Conservation (phyloP, 2,888 invertebrate species). For the Cepaea hortensis region DNA sequence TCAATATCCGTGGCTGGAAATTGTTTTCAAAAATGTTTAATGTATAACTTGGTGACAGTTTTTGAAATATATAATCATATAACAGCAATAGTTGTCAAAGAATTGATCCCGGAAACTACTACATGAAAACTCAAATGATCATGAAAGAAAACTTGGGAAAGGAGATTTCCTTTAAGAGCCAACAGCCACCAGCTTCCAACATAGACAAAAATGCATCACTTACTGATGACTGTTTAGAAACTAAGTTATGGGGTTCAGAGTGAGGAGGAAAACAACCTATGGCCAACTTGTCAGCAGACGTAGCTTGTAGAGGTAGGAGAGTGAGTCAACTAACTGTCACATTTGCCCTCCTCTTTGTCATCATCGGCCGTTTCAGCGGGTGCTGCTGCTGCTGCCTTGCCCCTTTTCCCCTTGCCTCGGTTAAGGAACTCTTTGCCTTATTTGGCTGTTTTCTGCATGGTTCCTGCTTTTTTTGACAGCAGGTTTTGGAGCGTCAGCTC, state of each 20-base stretch:
- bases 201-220: too few relatives aligned
- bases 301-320: neutral
- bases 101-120: too few relatives aligned
- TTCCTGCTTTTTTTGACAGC: constrained; percentile 69
- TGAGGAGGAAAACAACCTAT: neutral
- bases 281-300: constrained; percentile 14
- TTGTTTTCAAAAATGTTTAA: too few relatives aligned
- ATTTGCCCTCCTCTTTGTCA: constrained; percentile 22
- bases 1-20: too few relatives aligned
- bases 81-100: too few relatives aligned
- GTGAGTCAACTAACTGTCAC: constrained; percentile 35
- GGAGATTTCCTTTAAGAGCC: too few relatives aligned
- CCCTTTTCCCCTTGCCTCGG: constrained; percentile 60
- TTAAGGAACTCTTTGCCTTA: constrained; percentile 67
- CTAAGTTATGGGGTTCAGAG: neutral
- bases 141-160: too few relatives aligned
- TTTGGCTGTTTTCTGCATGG: constrained; percentile 84
- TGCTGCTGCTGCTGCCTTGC: constrained; percentile 43
- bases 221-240: neutral
- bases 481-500: constrained; percentile 59
- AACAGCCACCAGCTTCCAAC: neutral
- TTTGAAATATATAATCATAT: too few relatives aligned
- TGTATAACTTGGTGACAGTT: too few relatives aligned
- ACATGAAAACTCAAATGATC: too few relatives aligned
- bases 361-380: neutral